A percentile compares a stretch with the other conserved stretches of the same genome.
These are phyloP conservation scores for Corydoras maculifer DNA, from an alignment of 2,113 vertebrate species.

Conservation along the genomic window DNA sequence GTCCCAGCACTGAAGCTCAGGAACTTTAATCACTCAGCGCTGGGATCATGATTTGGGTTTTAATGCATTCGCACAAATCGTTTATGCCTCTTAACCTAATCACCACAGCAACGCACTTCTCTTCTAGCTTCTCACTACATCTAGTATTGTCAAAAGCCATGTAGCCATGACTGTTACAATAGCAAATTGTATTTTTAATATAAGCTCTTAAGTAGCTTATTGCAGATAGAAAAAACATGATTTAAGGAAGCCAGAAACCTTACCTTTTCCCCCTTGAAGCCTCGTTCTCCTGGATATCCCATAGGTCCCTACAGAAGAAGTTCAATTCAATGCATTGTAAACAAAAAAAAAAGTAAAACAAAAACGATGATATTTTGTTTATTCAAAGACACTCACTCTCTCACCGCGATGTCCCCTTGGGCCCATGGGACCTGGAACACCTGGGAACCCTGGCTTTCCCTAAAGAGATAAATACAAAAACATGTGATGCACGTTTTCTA, in stretches of 20 bases:
- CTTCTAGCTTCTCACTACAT: too few species aligned
- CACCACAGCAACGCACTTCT: too few species aligned
- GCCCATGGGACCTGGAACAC: conserved; percentile 69
- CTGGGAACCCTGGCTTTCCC: conserved; percentile 73
- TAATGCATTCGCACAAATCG: too few species aligned
- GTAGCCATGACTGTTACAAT: too few species aligned
- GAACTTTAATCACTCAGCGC: too few species aligned
- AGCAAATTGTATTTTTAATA: neutral
- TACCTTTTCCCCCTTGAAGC: conserved; percentile 77
- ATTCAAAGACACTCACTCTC: conserved; percentile 71
- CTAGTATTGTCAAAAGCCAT: too few species aligned
- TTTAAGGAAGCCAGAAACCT: conserved; percentile 36
- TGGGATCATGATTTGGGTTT: too few species aligned
- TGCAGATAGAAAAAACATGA: neutral
- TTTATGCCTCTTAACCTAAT: too few species aligned
- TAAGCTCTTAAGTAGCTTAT: neutral
- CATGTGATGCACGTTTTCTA: too few species aligned
- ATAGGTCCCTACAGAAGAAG: conserved; percentile 70
- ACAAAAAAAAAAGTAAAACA: neutral
- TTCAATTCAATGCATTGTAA: conserved; percentile 9
- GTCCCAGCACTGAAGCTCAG: too few species aligned
- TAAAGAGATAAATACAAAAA: conserved; percentile 45
- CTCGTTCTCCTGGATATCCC: conserved; percentile 78
- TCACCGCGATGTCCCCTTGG: conserved; percentile 82
- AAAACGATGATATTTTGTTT: neutral